Evolutionary conservation across 2,797 vertebrate genomes (phyloP).

Genomic region (Dryobates pubescens): DNA sequence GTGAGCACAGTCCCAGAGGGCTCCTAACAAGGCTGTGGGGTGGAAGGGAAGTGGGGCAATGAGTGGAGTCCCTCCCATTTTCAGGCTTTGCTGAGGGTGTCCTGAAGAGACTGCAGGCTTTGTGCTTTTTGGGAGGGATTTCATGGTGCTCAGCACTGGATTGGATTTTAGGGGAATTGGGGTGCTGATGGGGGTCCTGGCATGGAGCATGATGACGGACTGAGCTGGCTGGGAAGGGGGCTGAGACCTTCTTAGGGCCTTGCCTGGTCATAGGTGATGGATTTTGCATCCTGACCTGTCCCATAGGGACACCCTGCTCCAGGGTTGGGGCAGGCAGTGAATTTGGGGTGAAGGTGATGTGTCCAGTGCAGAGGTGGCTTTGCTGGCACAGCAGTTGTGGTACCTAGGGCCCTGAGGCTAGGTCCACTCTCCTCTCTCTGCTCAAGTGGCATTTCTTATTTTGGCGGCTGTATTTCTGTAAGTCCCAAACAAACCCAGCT

Average conservation of each 20-base stretch:
- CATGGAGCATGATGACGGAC: fast-evolving
- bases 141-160: fast-evolving
- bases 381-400: fast-evolving
- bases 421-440: not conserved
- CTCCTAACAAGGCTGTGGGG: not conserved
- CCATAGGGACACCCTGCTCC: fast-evolving
- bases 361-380: no score
- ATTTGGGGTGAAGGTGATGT: not conserved
- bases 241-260: not conserved
- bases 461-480: fast-evolving
- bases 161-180: not conserved
- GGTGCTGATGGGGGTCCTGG: fast-evolving
- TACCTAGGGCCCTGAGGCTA: not conserved
- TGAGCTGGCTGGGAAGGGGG: not conserved
- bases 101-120: no score
- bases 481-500: not conserved
- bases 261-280: fast-evolving
- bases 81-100: not conserved
- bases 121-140: no score
- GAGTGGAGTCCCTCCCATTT: not conserved
- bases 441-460: not conserved
- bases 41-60: no score
- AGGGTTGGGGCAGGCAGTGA: not conserved
- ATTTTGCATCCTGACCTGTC: fast-evolving
- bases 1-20: not conserved